Evolutionary conservation across 1,140 invertebrate genomes (phyloP).

Genomic region (Centruroides vittatus): DNA sequence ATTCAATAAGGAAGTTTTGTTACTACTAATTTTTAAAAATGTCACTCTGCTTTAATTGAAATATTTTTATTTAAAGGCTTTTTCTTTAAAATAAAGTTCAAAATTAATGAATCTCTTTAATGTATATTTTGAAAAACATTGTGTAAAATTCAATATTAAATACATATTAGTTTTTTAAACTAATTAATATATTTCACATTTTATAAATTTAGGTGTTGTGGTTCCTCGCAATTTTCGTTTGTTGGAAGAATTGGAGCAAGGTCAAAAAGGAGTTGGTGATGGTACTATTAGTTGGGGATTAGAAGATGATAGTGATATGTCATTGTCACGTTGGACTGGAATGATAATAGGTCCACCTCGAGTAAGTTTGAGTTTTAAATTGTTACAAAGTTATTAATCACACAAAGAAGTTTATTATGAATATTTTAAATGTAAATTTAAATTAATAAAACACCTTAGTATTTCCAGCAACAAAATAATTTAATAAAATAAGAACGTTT

Average conservation of each 20-base stretch:
- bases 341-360: slow-evolving; percentile 98
- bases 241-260: slow-evolving; percentile 94
- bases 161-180: background rate
- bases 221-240: slow-evolving; percentile 95
- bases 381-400: background rate
- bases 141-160: no score
- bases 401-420: background rate
- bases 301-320: slow-evolving; percentile 97
- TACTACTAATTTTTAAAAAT: no score
- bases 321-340: slow-evolving; percentile 91
- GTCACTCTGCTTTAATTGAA: no score
- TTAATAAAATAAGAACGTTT: no score
- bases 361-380: slow-evolving; percentile 38
- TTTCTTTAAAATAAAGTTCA: no score
- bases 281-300: slow-evolving; percentile 98
- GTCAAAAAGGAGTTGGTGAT: slow-evolving; percentile 95
- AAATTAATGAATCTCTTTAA: no score
- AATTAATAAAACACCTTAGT: no score
- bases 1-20: no score
- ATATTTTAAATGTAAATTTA: no score
- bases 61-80: no score
- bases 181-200: background rate
- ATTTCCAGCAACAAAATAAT: no score
- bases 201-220: slow-evolving; percentile 34
- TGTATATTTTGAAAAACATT: no score